Percentiles rank a stretch among this genome's conserved stretches.
These are phyloP conservation scores for Ophion costatus DNA, from an alignment of 2,888 invertebrate species.

Conservation along the genomic window DNA sequence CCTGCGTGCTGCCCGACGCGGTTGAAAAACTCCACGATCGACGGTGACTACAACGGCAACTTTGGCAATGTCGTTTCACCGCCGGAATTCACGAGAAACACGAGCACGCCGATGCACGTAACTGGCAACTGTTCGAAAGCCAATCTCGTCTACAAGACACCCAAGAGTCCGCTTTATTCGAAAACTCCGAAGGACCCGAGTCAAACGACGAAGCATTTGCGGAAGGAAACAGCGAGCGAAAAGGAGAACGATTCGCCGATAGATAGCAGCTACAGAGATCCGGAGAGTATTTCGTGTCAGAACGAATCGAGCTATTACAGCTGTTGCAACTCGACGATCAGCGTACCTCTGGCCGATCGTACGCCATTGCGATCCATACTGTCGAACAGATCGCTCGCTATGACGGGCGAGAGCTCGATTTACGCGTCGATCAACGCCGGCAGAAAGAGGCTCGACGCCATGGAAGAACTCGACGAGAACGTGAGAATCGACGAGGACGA, in stretches of 20 bases:
- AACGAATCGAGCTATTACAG: constrained; percentile 57
- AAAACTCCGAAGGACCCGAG: constrained; percentile 72
- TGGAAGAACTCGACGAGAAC: constrained; percentile 66
- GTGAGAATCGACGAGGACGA: constrained; percentile 33
- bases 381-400: constrained; percentile 28
- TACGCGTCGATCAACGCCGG: constrained; percentile 40
- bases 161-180: constrained; percentile 68
- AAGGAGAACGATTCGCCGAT: constrained; percentile 50
- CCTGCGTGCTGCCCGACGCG: constrained; percentile 2
- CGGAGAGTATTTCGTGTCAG: neutral
- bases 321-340: constrained; percentile 39
- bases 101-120: constrained; percentile 78
- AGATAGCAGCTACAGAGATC: constrained; percentile 15
- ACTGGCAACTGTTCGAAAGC: constrained; percentile 59
- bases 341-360: constrained; percentile 29
- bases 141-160: constrained; percentile 68
- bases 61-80: constrained; percentile 71
- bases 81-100: constrained; percentile 75
- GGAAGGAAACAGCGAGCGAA: constrained; percentile 31
- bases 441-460: constrained; percentile 56
- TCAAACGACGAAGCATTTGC: neutral
- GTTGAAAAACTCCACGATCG: constrained; percentile 49
- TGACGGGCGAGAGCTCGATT: constrained; percentile 11
- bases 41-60: constrained; percentile 62
- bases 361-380: constrained; percentile 68